Percentiles rank a stretch among this genome's conserved stretches.
Evolutionary conservation across 2,113 vertebrate genomes (phyloP).

Genomic region (Steatornis caripensis): DNA sequence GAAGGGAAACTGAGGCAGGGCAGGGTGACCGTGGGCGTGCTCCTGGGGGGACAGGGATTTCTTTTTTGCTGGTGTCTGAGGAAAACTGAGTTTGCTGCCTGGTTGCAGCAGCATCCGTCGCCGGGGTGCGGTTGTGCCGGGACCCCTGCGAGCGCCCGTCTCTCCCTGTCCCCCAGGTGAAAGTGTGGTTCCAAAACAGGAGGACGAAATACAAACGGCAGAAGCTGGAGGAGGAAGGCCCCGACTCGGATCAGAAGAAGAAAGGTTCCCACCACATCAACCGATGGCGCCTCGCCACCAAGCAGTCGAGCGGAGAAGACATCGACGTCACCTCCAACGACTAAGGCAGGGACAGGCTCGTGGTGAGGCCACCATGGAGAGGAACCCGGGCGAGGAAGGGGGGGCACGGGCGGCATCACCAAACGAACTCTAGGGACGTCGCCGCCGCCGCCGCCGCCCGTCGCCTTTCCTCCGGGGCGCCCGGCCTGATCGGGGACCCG

Average conservation of each 20-base stretch:
- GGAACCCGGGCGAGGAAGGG: neutral
- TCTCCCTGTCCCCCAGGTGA: constrained; percentile 79
- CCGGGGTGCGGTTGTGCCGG: fast-evolving
- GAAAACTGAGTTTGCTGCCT: neutral
- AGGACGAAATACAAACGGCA: constrained; percentile 97
- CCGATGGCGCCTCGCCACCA: constrained; percentile 95
- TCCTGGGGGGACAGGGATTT: neutral
- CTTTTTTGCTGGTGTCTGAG: fast-evolving
- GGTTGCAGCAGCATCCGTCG: fast-evolving
- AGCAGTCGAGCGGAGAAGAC: constrained; percentile 90
- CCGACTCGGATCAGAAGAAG: constrained; percentile 93
- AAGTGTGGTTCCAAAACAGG: constrained; percentile 98
- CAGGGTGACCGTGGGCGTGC: fast-evolving
- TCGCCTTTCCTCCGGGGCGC: neutral
- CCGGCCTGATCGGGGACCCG: neutral
- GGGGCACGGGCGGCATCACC: neutral
- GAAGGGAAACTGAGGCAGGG: neutral
- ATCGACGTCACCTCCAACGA: constrained; percentile 95
- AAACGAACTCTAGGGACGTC: neutral
- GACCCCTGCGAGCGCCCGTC: fast-evolving
- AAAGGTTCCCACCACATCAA: constrained; percentile 97
- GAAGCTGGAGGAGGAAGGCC: constrained; percentile 97
- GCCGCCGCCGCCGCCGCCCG: neutral
- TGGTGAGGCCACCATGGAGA: constrained; percentile 16
- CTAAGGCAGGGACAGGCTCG: constrained; percentile 61